Base-by-base conservation (phyloP, 2,797 vertebrate species). In the Protosalanx chinensis region DNA sequence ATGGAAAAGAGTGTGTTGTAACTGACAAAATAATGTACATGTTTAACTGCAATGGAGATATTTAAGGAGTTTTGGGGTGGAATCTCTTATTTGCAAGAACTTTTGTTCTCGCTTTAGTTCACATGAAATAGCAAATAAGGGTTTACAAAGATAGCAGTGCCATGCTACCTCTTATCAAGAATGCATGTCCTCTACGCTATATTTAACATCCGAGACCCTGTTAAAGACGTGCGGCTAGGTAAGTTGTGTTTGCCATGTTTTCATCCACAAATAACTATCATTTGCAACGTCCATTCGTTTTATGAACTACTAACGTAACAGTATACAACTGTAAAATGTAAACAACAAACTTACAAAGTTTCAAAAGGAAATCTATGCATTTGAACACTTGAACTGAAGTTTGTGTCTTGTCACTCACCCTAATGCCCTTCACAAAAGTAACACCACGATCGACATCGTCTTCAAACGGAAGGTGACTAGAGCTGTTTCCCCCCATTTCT, bases 391-490 rank as follows among this genome's bases (percentile, higher is more conserved):
- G 53, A 33, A 5, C 18, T 46, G 12, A 49, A 72, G 23, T 72
- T 67, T 63, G 30, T 27, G 58, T 27, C 15, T 59, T 8, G 57
- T 3, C 57, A 90, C 91, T 92, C 84, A 92, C 92, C 90, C 89
- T 80, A 32, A 93, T 90, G 84, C 91, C 91, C 87, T 91, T 90
- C 83, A 92, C 80, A 71, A 92, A 84, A 37, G 75, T 80, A 0
- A 91, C 62, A 53, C 87, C 84, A 49, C 83, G 83, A n/a, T 73
- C 83, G 0, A 64, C 81, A 10, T 85, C 79, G 13, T 68, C 77
- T 20, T 88, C 88, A 7, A 59, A 51, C 2, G 86, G 49, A 71
- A 86, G 61, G 70, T 85, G 87, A 77, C 88, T 91, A 33, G 82
- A 82, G 71, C 85, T 64, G 86, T 88, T 92, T 16, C 89, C 91